Base-by-base conservation (phyloP, 1,140 invertebrate genomes). In the Gonatopus flavifemur region DNA sequence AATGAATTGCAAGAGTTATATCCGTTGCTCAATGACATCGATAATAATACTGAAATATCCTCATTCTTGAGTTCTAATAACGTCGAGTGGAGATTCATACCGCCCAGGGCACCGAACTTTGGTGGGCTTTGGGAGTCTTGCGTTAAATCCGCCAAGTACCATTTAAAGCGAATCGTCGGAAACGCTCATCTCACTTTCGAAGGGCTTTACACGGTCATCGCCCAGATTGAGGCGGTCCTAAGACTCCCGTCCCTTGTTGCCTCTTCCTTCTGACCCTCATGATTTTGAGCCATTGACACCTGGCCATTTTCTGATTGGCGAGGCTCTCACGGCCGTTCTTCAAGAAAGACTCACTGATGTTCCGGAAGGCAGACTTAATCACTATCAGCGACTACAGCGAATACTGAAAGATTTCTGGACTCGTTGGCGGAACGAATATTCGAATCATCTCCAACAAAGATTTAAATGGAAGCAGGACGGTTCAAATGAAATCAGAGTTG, bases 261-360 rank as follows among this genome's bases (percentile, higher is more conserved):
- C 56, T 21, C 12, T 58, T 1, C 50, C 51, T 3, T 20, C 42
- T 18, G 47, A 59, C n/a, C 54, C 58, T 2, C 37, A 53, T 36
- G 59, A 72, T 25, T 33, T 49, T 2, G 42, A 50, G 12, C 49
- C 56, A 2, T 36, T 71, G 1, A 71, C 66, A 2, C 66, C 69
- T 2, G 56, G 56, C 18, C 67, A 67, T 43, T 57, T 66, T 22
- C 25, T 64, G 19, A 16, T 61, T 12, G 54, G 59, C 4, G 12
- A 22, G 10, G n/a, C 53, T n/a, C 6, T 42, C 0, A 52, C 42
- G 2, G 12, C 44, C 3, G 22, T 55, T 2, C 6, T 21, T 15
- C 30, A 47, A 6, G 12, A 28, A 12, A 12, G 12, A 28, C 6
- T 12, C 12, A 6, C 25, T 28, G 25, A 28, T 12, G 25, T 28